Evolutionary conservation across 1,140 invertebrate genomes (phyloP), one percentile per base, ranked within the genome.

Genomic region (Ylistrum balloti): DNA sequence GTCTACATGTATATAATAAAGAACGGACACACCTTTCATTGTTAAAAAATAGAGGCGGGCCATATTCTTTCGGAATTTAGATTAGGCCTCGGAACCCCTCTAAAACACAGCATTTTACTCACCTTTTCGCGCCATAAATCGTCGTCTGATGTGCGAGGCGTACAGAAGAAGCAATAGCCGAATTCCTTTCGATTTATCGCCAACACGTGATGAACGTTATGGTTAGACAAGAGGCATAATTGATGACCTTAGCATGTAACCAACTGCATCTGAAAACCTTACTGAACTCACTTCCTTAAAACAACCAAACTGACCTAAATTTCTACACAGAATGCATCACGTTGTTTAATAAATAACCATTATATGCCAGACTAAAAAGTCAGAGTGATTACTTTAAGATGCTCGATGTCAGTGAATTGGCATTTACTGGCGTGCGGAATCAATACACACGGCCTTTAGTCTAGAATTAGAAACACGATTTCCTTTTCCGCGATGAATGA

Each of bases 401-500:
- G 56, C 28, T n/a, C n/a, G 0, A 28, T 17, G 56, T 28, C 22
- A 28, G 56, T n/a, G n/a, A 28, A 17, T 74, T n/a, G 22, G 56
- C n/a, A 7, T 74, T 74, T 74, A 17, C 56, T 74, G n/a, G 1
- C 56, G n/a, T 9, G 2, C 56, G 56, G 56, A 74, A 74, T 74
- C 56, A 74, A 74, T 74, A 74, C 22, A 28, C n/a, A n/a, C 56
- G 56, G 9, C 56, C 56, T 74, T 74, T 28, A n/a, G 56, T 74
- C 56, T 74, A 28, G 56, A 74, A 74, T 74, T 74, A 74, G 56
- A 74, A 22, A 74, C 56, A 28, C 0, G 2, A 74, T 74, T 74
- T 74, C n/a, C 56, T 74, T n/a, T 74, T 74, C 56, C 56, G 56
- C 56, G n/a, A 74, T 74, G 56, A 74, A 74, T 74, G 9, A 74